Evolutionary conservation across 2,888 invertebrate genomes (phyloP).

Genomic region (Oithona nana): DNA sequence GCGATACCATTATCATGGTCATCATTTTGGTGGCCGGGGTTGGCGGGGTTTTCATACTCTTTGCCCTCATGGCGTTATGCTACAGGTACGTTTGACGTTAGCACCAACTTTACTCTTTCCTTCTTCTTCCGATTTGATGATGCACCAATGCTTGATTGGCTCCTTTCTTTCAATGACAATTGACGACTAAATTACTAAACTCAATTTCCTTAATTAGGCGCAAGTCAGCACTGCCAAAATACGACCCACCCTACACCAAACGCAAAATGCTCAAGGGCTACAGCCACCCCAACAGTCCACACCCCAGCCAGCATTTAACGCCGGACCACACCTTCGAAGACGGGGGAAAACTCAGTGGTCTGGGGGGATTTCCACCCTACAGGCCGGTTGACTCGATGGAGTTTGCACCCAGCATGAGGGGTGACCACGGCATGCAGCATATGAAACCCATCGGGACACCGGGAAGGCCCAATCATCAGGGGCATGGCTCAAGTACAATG

Average conservation of each 20-base stretch:
- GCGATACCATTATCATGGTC: constrained; percentile 92
- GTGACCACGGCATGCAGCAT: constrained; percentile 59
- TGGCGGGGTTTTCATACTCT: constrained; percentile 96
- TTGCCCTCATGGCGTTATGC: constrained; percentile 97
- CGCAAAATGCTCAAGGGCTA: constrained; percentile 51
- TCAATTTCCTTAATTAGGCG: constrained; percentile 29
- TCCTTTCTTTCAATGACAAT: too few relatives aligned
- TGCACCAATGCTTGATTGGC: too few relatives aligned
- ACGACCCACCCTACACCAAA: constrained; percentile 68
- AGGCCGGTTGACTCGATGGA: neutral
- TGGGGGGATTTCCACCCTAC: constrained; percentile 18
- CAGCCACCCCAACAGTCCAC: constrained; percentile 18
- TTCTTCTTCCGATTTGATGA: too few relatives aligned
- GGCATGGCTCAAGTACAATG: constrained; percentile 23
- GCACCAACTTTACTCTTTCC: too few relatives aligned
- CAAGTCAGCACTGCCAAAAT: constrained; percentile 71
- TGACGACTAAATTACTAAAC: neutral
- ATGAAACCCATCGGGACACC: constrained; percentile 41
- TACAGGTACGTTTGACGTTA: constrained; percentile 60
- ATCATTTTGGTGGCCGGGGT: constrained; percentile 95
- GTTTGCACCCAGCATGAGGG: constrained; percentile 27
- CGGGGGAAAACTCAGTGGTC: constrained; percentile 18
- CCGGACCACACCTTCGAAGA: constrained; percentile 16
- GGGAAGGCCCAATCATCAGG: constrained; percentile 23
- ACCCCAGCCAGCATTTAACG: constrained; percentile 20